Evolutionary conservation across 2,888 invertebrate species (phyloP).

Genomic region (Netelia inedita): DNA sequence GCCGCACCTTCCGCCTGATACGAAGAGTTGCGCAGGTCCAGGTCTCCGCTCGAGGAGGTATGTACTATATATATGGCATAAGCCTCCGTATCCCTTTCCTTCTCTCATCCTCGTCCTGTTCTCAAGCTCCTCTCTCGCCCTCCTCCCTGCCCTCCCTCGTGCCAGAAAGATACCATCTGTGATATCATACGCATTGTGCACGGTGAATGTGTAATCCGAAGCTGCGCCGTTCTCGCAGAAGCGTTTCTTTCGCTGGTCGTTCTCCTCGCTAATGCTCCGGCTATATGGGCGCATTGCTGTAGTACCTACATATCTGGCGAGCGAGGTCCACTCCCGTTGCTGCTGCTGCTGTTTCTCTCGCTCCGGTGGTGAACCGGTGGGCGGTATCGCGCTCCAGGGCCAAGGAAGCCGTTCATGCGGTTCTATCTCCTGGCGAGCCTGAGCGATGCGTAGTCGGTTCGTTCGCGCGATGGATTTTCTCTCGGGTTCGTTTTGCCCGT

Average conservation of each 20-base stretch:
- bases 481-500: slow-evolving; percentile 36
- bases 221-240: slow-evolving; percentile 62
- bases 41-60: slow-evolving; percentile 30
- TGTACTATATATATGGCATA: slow-evolving; percentile 10
- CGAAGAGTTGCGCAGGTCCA: slow-evolving; percentile 68
- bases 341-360: slow-evolving; percentile 17
- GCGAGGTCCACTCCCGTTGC: slow-evolving; percentile 32
- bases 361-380: slow-evolving; percentile 62
- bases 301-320: slow-evolving; percentile 47
- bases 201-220: slow-evolving; percentile 73
- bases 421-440: slow-evolving; percentile 54
- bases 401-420: slow-evolving; percentile 62
- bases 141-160: slow-evolving; percentile 11
- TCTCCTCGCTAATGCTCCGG: slow-evolving; percentile 60
- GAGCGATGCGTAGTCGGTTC: slow-evolving; percentile 61
- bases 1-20: slow-evolving; percentile 59
- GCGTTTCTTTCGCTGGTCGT: slow-evolving; percentile 65
- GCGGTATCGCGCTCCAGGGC: slow-evolving; percentile 67
- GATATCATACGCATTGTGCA: slow-evolving; percentile 72
- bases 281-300: slow-evolving; percentile 57
- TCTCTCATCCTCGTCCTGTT: not conserved
- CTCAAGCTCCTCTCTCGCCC: not conserved
- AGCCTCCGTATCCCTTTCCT: slow-evolving; percentile 18
- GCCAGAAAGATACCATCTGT: slow-evolving; percentile 66
- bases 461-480: slow-evolving; percentile 35